Conservation (phyloP, 30 jellyfish, hydroid and myxozoan genomes). For the Cassiopea xamachana region DNA sequence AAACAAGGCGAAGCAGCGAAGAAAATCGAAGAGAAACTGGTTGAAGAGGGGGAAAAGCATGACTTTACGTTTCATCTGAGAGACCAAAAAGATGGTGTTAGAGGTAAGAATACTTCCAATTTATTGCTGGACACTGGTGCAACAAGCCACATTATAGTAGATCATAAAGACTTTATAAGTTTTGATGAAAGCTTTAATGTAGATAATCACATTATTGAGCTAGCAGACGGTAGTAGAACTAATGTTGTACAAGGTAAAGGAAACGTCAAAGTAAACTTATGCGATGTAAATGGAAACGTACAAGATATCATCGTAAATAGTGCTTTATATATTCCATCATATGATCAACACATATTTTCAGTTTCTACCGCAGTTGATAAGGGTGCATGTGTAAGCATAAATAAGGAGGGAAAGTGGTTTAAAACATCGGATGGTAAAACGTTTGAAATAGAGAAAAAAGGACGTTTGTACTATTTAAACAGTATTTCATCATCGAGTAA, state of each 20-base stretch:
- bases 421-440: constrained; percentile 25
- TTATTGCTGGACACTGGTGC: constrained; percentile 18
- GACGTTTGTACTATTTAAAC: constrained; percentile 40
- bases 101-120: neutral
- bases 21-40: neutral
- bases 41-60: neutral
- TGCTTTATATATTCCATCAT: constrained; percentile 52
- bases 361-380: constrained; percentile 54
- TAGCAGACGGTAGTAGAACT: constrained; percentile 49
- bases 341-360: constrained; percentile 36
- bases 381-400: constrained; percentile 45
- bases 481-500: constrained; percentile 4
- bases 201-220: constrained; percentile 2
- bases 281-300: constrained; percentile 24
- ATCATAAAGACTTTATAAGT: neutral
- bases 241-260: constrained; percentile 50
- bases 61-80: neutral
- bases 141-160: constrained; percentile 16
- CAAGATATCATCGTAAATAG: constrained; percentile 20
- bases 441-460: constrained; percentile 43
- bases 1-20: neutral
- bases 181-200: constrained; percentile 10
- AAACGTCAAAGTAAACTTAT: constrained; percentile 20
- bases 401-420: neutral
- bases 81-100: neutral